Base-by-base conservation (phyloP, 23 tunicate genomes). In the Ciona savignyi region DNA sequence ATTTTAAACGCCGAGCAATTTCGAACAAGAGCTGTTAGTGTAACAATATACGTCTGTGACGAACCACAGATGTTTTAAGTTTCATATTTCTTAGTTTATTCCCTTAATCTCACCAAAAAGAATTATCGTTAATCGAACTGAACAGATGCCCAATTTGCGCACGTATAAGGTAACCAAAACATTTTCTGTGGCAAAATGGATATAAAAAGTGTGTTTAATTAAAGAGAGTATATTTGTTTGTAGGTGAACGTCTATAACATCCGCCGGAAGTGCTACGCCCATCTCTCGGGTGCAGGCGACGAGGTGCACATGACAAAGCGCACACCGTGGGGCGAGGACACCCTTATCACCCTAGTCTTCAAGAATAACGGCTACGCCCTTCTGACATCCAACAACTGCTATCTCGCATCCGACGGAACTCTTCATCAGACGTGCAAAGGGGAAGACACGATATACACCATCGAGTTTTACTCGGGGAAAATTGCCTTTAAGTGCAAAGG, bases 381-480 rank as follows among this genome's bases (percentile, higher is more conserved):
- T n/a, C 78, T 91, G 74, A 85, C 90, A 21, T 62, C 97, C 30
- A 75, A 91, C 76, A 85, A 80, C 83, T 68, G 72, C 23, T 91
- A 73, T 51, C 74, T 91, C 1, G 74, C 86, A 9, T 3, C 33
- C 15, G 86, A 80, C 28, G 97, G 97, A 19, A 65, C 76, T 27
- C 80, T 91, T 3, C 25, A 80, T 24, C 68, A 25, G 23, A 35
- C 35, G 1, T 35, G 60, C 26, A 28, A 74, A 23, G 66, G 34
- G 1, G 34, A 73, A 3, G 56, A 73, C 11, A 80, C 86, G 23
- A n/a, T 73, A 48, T 91, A 70, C 75, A 84, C 91, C 6, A 80
- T 91, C 51, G 97, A 91, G 74, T 91, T 91, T 62, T 91, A 84
- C 74, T 70, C 86, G 3, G 97, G 97, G 32, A 86, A 88, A 24